Conservation (phyloP, 2,797 vertebrate genomes). For the Remorina albescens region DNA sequence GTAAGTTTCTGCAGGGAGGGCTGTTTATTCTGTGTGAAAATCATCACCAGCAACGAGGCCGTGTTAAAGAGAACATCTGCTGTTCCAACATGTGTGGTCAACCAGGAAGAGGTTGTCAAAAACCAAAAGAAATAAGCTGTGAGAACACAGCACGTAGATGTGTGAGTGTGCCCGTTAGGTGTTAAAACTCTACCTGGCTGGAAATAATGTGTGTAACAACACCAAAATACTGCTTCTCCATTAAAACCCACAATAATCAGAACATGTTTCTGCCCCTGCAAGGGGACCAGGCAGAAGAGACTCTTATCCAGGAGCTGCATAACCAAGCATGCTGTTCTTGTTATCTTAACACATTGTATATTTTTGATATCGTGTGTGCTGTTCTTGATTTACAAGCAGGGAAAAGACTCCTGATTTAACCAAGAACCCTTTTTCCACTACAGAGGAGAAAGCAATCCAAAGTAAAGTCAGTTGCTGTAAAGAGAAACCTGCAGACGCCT, state of each 20-base stretch:
- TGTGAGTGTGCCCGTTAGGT: background rate
- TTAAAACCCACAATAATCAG: background rate
- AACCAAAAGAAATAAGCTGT: background rate
- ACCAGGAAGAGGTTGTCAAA: background rate
- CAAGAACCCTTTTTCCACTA: background rate
- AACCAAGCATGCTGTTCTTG: background rate
- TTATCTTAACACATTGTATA: background rate
- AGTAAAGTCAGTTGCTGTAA: conserved; percentile 6
- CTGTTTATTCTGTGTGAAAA: background rate
- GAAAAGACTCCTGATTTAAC: conserved; percentile 3
- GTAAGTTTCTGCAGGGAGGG: background rate
- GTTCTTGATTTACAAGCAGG: background rate
- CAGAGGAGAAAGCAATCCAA: background rate
- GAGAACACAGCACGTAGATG: background rate
- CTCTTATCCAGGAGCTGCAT: background rate
- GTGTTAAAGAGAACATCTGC: conserved; percentile 7
- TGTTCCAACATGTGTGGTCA: background rate
- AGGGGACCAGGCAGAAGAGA: background rate
- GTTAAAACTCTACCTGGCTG: conserved; percentile 11
- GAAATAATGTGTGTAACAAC: background rate
- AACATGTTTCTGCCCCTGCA: background rate
- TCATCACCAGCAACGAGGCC: background rate
- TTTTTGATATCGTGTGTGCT: background rate
- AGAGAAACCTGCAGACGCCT: background rate
- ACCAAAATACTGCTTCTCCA: background rate